A percentile compares a stretch with the other conserved stretches of the same genome.
phyloP scores from a whole-genome alignment of 2,888 invertebrate genomes.

The Bibio marci region DNA sequence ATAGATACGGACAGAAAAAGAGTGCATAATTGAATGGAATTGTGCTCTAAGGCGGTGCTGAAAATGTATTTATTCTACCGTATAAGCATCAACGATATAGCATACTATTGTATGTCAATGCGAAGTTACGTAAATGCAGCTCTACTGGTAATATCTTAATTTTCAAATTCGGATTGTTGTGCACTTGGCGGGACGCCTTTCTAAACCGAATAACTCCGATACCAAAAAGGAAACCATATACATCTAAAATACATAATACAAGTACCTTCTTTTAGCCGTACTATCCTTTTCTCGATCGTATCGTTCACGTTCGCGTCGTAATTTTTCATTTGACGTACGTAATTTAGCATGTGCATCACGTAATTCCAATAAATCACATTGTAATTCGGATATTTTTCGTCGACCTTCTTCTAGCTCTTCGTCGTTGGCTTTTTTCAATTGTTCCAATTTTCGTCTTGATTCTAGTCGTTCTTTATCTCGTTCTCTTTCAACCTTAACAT shows the following conservation, averaged over 20 bases:
- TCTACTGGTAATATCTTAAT: too few species aligned
- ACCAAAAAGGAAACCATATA: too few species aligned
- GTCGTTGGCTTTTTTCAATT: constrained; percentile 65
- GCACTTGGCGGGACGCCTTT: too few species aligned
- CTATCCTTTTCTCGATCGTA: constrained; percentile 60
- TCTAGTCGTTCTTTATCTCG: constrained; percentile 78
- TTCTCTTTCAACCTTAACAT: constrained; percentile 61
- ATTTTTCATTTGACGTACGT: constrained; percentile 77
- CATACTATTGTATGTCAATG: too few species aligned
- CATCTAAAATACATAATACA: background rate
- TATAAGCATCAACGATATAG: too few species aligned
- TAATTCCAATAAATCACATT: constrained; percentile 73
- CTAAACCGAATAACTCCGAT: too few species aligned
- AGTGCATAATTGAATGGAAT: too few species aligned
- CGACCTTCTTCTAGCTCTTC: constrained; percentile 81
- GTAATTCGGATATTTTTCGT: constrained; percentile 65
- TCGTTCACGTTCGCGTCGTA: constrained; percentile 72
- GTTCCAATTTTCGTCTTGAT: constrained; percentile 69
- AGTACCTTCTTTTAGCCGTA: constrained; percentile 32
- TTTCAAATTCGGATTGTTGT: too few species aligned
- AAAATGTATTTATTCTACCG: too few species aligned
- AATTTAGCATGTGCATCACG: constrained; percentile 84
- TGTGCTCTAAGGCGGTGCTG: too few species aligned
- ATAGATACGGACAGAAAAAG: too few species aligned
- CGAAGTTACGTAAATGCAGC: too few species aligned